A percentile compares a stretch with the other conserved stretches of the same genome.
phyloP scores from a whole-genome alignment of 37 sponge, comb jelly and placozoan genomes.

The Cliona cf. orientalis region DNA sequence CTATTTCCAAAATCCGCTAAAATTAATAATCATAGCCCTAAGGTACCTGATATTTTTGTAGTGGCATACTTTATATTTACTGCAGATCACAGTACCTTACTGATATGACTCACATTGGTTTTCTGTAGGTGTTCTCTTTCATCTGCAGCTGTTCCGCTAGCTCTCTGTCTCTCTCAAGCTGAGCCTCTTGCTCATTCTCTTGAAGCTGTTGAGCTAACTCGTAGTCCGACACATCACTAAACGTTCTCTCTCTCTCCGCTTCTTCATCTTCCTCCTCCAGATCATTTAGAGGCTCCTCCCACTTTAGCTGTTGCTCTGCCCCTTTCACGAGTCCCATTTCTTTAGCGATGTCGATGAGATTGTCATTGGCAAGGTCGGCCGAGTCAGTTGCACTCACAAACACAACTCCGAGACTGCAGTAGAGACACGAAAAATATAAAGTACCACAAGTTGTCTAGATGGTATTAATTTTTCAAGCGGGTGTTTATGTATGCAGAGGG shows the following conservation, averaged over 20 bases:
- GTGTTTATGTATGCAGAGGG: background rate
- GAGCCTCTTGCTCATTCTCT: slow-evolving; percentile 18
- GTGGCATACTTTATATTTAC: too few relatives aligned
- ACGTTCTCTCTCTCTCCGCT: background rate
- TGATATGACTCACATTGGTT: slow-evolving; percentile 2
- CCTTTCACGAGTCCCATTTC: background rate
- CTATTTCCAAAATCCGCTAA: too few relatives aligned
- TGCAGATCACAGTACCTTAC: too few relatives aligned
- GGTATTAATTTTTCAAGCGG: too few relatives aligned
- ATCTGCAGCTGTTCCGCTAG: slow-evolving; percentile 65
- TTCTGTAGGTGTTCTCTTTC: slow-evolving; percentile 55
- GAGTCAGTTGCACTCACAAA: slow-evolving; percentile 31
- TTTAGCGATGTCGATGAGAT: background rate
- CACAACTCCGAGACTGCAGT: slow-evolving; percentile 26
- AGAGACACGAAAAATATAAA: too few relatives aligned
- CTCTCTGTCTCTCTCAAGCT: slow-evolving; percentile 27
- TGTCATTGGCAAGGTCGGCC: background rate
- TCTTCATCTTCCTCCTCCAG: slow-evolving; percentile 19
- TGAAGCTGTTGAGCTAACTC: slow-evolving; percentile 40
- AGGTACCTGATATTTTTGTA: too few relatives aligned
- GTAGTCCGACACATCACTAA: too few relatives aligned
- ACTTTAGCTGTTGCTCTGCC: background rate
- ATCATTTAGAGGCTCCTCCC: background rate
- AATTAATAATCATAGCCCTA: too few relatives aligned
- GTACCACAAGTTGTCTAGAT: too few relatives aligned